Base-by-base conservation (phyloP, 2,797 vertebrate genomes). In the Xenentodon cancila region DNA sequence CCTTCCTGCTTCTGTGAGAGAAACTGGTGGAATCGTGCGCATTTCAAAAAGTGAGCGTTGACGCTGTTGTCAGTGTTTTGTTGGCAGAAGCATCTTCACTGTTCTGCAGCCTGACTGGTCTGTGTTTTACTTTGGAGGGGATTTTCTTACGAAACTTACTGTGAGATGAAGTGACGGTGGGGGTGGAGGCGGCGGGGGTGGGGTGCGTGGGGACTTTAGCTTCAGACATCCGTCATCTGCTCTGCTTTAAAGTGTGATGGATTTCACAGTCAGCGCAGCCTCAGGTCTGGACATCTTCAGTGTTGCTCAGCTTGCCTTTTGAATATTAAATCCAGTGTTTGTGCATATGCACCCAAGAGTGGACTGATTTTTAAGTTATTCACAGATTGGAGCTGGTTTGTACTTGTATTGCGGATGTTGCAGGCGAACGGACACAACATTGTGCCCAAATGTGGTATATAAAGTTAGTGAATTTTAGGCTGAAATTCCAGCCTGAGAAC, bases 221-320 rank as follows among this genome's bases (percentile, higher is more conserved):
- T 37, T 47, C 69, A 48, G 20, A 19, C 78, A 70, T 78, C 73
- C 53, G 53, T 86, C 72, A 68, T 50, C 25, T 7, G 44, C 40
- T 64, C n/a, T 53, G 55, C 49, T 44, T 59, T 47, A 34, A 66
- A 73, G 56, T 56, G 43, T 71, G 71, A 84, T 54, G 34, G 65
- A 77, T 85, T 81, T 77, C 68, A 66, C 64, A 45, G 59, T 44
- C 46, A 42, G 9, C 5, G 32, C 32, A 32, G 32, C 32, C 32
- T 7, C 2, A 37, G 34, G 9, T 37, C 34, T 53, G 21, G 18
- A 32, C 51, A 11, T 61, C 67, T 84, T 86, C 84, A 73, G 79
- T 83, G 45, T 79, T n/a, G 49, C 68, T 62, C 46, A 15, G 37
- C 51, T 64, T 76, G 11, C 34, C 75, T 19, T 46, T 9, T 46